phyloP scores from a whole-genome alignment of 1,140 invertebrate species.

The Danaus melanippus region DNA sequence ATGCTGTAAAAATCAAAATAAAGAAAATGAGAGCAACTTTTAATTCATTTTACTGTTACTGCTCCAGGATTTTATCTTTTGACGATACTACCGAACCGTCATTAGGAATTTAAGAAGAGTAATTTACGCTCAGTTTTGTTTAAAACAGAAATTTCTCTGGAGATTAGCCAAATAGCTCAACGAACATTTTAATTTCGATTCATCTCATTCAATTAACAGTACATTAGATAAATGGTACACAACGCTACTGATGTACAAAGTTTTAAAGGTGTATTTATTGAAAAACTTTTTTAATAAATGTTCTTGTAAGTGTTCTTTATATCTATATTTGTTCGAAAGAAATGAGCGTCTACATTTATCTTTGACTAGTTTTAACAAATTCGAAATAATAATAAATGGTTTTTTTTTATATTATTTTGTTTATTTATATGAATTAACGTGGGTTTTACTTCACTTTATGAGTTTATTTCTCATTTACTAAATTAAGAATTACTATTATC shows the following conservation, averaged over 20 bases:
- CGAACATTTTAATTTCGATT: slow-evolving; percentile 24
- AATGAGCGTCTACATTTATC: no score
- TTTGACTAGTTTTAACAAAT: no score
- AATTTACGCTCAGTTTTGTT: slow-evolving; percentile 14
- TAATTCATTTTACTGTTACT: slow-evolving; percentile 16
- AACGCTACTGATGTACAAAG: slow-evolving; percentile 9
- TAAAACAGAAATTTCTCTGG: slow-evolving; percentile 15
- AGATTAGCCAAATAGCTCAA: slow-evolving; percentile 19
- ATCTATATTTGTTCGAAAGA: no score
- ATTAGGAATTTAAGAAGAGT: slow-evolving; percentile 11
- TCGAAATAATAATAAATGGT: no score
- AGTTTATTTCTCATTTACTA: no score
- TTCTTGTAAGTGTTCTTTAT: no score
- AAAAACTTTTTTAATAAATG: no score
- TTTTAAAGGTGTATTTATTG: slow-evolving; percentile 10
- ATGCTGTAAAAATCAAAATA: no score
- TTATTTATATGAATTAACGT: no score
- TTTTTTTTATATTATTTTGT: no score
- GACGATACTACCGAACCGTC: neutral
- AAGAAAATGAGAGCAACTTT: neutral
- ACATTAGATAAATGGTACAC: slow-evolving; percentile 19
- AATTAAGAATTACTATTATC: no score
- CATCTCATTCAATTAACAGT: slow-evolving; percentile 21
- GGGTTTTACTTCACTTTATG: no score
- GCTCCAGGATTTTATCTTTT: slow-evolving; percentile 17